Percentiles rank a stretch among this genome's conserved stretches.
Conservation (phyloP, 2,797 vertebrate species). For the Jordanella pulchra region DNA sequence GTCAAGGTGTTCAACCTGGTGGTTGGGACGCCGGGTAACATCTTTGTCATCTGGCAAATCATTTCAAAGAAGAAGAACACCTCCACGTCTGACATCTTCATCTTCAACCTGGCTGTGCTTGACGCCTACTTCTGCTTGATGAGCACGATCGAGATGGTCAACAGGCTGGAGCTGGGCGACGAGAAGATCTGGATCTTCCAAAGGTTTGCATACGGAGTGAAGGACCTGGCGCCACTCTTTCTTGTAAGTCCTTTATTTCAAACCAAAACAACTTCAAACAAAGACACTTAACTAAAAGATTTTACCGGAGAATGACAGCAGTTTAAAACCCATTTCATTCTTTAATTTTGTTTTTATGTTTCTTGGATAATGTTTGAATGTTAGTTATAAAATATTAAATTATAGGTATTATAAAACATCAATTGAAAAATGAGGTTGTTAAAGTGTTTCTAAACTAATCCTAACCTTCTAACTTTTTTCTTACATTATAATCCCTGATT, state of each 20-base stretch:
- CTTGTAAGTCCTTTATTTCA: conserved; percentile 55
- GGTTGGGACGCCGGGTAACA: conserved; percentile 74
- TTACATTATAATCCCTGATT: no score
- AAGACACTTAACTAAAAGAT: no score
- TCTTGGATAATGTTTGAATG: no score
- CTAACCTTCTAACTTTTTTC: no score
- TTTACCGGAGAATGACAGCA: no score
- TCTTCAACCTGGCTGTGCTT: conserved; percentile 76
- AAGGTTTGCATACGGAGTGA: conserved; percentile 76
- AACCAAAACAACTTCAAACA: no score
- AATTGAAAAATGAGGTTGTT: neutral
- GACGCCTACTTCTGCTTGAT: conserved; percentile 79
- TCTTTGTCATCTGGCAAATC: conserved; percentile 78
- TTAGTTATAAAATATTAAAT: no score
- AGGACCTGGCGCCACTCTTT: conserved; percentile 74
- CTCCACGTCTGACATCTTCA: conserved; percentile 76
- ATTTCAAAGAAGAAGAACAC: conserved; percentile 58
- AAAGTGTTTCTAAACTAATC: no score
- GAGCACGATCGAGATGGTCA: conserved; percentile 72
- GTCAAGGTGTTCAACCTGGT: conserved; percentile 77
- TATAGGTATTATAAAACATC: neutral
- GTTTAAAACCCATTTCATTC: no score
- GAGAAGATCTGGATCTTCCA: conserved; percentile 68
- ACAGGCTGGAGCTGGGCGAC: conserved; percentile 67
- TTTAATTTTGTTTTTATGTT: no score